These are phyloP conservation scores for Cantharis rufa DNA, from an alignment of 2,888 invertebrate genomes.

Conservation along the genomic window DNA sequence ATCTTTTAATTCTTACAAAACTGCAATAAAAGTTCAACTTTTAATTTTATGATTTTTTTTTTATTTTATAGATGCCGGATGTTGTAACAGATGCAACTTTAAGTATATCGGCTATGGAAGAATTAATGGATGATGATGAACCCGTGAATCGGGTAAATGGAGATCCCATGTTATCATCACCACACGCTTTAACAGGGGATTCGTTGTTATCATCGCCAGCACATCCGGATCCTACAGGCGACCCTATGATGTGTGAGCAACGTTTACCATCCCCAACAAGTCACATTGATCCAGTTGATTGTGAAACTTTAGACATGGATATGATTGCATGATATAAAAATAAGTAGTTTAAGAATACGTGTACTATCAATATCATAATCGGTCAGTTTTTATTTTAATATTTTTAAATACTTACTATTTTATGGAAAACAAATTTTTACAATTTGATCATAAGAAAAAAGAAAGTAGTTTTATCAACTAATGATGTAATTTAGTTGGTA, in stretches of 20 bases:
- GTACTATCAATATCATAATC: background rate
- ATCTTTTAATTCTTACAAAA: background rate
- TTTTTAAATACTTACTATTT: background rate
- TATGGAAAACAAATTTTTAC: background rate
- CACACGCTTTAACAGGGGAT: conserved; percentile 62
- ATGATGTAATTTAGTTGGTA: background rate
- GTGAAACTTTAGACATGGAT: conserved; percentile 61
- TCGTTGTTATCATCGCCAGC: conserved; percentile 65
- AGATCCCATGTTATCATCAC: conserved; percentile 58
- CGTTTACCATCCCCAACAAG: conserved; percentile 55
- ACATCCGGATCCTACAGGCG: conserved; percentile 62
- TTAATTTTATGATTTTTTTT: background rate
- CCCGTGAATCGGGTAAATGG: conserved; percentile 51
- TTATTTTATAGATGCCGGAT: conserved; percentile 60
- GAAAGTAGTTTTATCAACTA: background rate
- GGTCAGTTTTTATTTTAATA: background rate
- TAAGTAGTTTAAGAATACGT: background rate
- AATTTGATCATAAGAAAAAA: background rate
- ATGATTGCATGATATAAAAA: conserved; percentile 57
- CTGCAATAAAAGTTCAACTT: background rate
- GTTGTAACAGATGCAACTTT: conserved; percentile 61
- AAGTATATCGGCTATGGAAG: conserved; percentile 66
- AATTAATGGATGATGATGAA: conserved; percentile 59
- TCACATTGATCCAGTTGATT: conserved; percentile 54
- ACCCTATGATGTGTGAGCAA: conserved; percentile 63